A percentile compares a stretch with the other conserved stretches of the same genome.
Evolutionary conservation across 2,797 vertebrate species (phyloP).

Genomic region (Helostoma temminkii): DNA sequence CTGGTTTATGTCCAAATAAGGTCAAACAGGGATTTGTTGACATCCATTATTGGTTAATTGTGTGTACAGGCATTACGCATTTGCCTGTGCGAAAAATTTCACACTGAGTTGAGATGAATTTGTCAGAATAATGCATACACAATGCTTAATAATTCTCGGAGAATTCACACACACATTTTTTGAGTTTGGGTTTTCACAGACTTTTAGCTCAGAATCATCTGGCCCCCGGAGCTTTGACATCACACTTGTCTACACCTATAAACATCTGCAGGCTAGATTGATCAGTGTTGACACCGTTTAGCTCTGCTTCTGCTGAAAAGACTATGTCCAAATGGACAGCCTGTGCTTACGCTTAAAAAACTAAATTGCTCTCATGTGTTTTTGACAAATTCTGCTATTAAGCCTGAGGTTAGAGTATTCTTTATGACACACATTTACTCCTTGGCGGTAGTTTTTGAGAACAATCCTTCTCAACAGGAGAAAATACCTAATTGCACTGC

Average conservation of each 20-base stretch:
- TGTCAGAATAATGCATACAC: slow-evolving; percentile 1
- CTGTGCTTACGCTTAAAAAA: slow-evolving; percentile 22
- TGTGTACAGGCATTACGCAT: slow-evolving; percentile 21
- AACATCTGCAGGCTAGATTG: slow-evolving; percentile 48
- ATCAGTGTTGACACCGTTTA: slow-evolving; percentile 31
- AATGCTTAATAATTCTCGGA: slow-evolving; percentile 18
- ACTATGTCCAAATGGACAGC: slow-evolving; percentile 37
- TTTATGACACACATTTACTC: slow-evolving; percentile 35
- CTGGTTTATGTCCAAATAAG: slow-evolving; percentile 53
- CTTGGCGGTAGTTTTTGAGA: background rate
- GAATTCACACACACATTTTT: slow-evolving; percentile 4
- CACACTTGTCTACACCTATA: slow-evolving; percentile 37
- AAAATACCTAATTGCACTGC: background rate
- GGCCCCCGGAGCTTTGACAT: background rate
- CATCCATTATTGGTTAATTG: slow-evolving; percentile 52
- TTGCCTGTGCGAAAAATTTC: slow-evolving; percentile 27
- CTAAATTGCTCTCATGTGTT: slow-evolving; percentile 24
- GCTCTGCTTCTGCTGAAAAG: background rate
- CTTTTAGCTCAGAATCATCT: slow-evolving; percentile 20
- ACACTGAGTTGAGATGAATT: slow-evolving; percentile 20
- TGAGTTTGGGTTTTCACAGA: slow-evolving; percentile 15
- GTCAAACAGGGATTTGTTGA: slow-evolving; percentile 55
- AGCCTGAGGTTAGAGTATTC: slow-evolving; percentile 28
- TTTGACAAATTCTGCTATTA: slow-evolving; percentile 40
- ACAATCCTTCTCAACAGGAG: slow-evolving; percentile 12